Percentiles rank a stretch among this genome's conserved stretches.
phyloP scores from a whole-genome alignment of 2,888 invertebrate genomes.

The Cephus pygmeus region DNA sequence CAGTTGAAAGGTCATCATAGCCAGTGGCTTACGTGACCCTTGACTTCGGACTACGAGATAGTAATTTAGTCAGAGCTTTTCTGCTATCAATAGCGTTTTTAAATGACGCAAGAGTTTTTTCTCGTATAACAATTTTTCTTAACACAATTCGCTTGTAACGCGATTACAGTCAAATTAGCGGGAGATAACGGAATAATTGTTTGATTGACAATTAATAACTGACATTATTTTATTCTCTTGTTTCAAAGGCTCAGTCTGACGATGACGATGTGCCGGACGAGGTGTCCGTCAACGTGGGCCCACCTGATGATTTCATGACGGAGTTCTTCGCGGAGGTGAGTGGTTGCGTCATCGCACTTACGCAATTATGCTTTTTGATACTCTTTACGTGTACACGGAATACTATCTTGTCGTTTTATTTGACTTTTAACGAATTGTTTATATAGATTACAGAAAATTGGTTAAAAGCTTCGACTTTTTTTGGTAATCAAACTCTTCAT shows the following conservation, averaged over 20 bases:
- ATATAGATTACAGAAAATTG: neutral
- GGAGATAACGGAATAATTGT: neutral
- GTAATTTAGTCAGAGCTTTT: neutral
- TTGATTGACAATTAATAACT: neutral
- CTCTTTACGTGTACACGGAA: neutral
- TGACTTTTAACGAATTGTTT: neutral
- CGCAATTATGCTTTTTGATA: neutral
- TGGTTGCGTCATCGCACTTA: slow-evolving; percentile 21
- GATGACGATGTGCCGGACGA: slow-evolving; percentile 96
- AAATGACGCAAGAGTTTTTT: slow-evolving; percentile 25
- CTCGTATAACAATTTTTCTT: neutral
- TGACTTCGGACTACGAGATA: neutral
- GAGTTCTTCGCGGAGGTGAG: slow-evolving; percentile 99
- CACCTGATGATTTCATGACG: slow-evolving; percentile 96
- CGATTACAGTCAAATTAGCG: neutral
- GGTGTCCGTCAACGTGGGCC: slow-evolving; percentile 95
- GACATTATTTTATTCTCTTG: slow-evolving; percentile 30
- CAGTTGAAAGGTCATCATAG: neutral
- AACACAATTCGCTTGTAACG: neutral
- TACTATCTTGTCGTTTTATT: neutral
- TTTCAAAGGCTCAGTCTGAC: slow-evolving; percentile 93
- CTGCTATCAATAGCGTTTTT: slow-evolving; percentile 30
- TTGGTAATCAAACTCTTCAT: neutral
- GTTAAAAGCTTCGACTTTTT: neutral
- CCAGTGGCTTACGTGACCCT: neutral